Percentiles rank a stretch among this genome's conserved stretches.
These are phyloP conservation scores for Arge pagana DNA, from an alignment of 2,888 invertebrate genomes.

Conservation along the genomic window DNA sequence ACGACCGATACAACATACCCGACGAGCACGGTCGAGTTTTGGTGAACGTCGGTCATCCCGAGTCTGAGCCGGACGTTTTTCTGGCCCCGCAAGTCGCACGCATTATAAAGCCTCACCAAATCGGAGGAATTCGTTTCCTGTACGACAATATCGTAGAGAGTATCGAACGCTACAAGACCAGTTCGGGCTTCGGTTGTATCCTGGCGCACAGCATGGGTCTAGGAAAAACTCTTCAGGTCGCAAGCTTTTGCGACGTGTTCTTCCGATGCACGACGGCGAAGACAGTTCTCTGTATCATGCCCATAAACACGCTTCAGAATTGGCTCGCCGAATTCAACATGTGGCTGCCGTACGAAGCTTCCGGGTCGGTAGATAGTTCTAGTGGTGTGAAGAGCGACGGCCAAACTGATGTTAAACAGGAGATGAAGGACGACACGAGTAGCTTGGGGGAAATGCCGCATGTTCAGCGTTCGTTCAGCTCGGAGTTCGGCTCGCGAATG, in stretches of 20 bases:
- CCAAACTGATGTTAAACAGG: conserved; percentile 40
- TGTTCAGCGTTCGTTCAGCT: conserved; percentile 44
- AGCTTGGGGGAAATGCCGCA: conserved; percentile 48
- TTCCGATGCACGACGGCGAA: conserved; percentile 86
- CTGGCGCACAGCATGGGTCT: conserved; percentile 99
- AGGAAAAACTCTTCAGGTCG: conserved; percentile 96
- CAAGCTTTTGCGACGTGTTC: conserved; percentile 96
- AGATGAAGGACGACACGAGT: conserved; percentile 50
- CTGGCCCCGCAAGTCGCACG: conserved; percentile 89
- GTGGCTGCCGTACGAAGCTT: conserved; percentile 85
- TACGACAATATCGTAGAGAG: conserved; percentile 98
- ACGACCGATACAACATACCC: conserved; percentile 87
- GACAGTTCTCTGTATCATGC: conserved; percentile 94
- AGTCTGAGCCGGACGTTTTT: conserved; percentile 88
- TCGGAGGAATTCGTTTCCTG: conserved; percentile 92
- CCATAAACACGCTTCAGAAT: conserved; percentile 97
- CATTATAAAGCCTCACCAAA: conserved; percentile 95
- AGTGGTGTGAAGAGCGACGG: conserved; percentile 38
- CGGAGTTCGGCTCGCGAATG: conserved; percentile 42
- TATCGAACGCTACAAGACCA: conserved; percentile 79
- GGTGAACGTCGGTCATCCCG: conserved; percentile 92
- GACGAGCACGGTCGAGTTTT: conserved; percentile 91
- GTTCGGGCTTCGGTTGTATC: conserved; percentile 92
- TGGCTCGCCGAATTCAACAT: conserved; percentile 97
- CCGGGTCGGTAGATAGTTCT: conserved; percentile 30